Conservation (phyloP, 2,113 vertebrate species). For the Papio anubis region DNA sequence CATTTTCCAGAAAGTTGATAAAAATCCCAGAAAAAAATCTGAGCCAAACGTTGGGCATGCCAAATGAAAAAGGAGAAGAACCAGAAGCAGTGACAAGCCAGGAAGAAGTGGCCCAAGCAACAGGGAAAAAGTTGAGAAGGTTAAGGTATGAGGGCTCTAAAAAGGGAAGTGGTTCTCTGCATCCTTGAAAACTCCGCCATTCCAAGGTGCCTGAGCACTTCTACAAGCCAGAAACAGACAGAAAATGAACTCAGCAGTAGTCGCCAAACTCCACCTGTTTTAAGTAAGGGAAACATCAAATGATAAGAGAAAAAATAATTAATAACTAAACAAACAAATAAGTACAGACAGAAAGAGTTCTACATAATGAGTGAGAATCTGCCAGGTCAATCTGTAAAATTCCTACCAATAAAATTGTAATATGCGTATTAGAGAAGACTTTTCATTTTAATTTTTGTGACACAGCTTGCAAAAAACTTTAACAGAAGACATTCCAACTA, state of each 20-base stretch:
- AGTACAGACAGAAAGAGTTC: not conserved
- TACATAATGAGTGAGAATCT: not conserved
- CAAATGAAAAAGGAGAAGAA: not conserved
- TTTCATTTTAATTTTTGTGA: not conserved
- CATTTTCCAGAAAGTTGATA: not conserved
- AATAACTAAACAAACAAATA: not conserved
- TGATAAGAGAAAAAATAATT: not conserved
- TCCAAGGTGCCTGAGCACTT: not conserved
- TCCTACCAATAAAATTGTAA: not conserved
- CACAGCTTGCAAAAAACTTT: not conserved
- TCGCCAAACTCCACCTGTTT: not conserved
- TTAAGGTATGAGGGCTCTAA: not conserved
- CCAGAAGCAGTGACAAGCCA: not conserved
- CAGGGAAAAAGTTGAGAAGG: not conserved
- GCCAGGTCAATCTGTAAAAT: not conserved
- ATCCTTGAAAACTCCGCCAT: not conserved
- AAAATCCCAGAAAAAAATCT: not conserved
- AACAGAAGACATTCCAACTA: constrained; percentile 10
- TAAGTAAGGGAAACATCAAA: not conserved
- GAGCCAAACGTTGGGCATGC: not conserved
- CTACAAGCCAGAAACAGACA: not conserved
- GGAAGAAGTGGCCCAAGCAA: not conserved
- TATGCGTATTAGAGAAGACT: not conserved
- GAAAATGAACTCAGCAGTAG: not conserved
- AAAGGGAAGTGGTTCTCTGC: not conserved